phyloP scores from a whole-genome alignment of 2,113 vertebrate species.

The Agapornis roseicollis region DNA sequence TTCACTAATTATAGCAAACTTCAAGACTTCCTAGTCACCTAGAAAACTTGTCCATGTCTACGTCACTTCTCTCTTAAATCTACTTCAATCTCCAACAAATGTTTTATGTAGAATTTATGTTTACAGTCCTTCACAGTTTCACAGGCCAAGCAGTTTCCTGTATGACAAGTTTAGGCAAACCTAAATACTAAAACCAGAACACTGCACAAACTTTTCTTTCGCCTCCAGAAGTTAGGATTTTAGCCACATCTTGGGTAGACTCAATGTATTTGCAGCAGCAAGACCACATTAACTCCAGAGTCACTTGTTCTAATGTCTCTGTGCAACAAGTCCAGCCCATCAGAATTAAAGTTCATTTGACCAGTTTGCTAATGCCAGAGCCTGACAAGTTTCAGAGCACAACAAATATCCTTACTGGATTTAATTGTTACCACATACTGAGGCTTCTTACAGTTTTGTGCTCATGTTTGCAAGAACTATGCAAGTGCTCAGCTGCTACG shows the following conservation, averaged over 20 bases:
- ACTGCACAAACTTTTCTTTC: accelerated
- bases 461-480: too few relatives aligned
- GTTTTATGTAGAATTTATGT: accelerated
- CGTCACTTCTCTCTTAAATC: neutral
- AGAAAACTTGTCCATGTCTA: neutral
- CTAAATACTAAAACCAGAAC: neutral
- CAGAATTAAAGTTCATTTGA: neutral
- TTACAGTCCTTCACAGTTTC: accelerated
- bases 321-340: neutral
- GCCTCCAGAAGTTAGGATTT: accelerated
- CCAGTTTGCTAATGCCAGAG: neutral
- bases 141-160: neutral
- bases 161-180: neutral
- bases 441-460: neutral
- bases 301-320: accelerated
- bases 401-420: accelerated
- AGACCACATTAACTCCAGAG: accelerated
- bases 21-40: neutral
- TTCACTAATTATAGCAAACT: neutral
- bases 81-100: accelerated
- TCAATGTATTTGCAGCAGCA: accelerated
- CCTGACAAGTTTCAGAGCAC: neutral
- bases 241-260: accelerated
- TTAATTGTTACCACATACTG: neutral
- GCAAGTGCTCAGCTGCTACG: neutral